A percentile compares a stretch with the other conserved stretches of the same genome.
Evolutionary conservation across 2,888 invertebrate species (phyloP).

Genomic region (Hedychridium roseum): DNA sequence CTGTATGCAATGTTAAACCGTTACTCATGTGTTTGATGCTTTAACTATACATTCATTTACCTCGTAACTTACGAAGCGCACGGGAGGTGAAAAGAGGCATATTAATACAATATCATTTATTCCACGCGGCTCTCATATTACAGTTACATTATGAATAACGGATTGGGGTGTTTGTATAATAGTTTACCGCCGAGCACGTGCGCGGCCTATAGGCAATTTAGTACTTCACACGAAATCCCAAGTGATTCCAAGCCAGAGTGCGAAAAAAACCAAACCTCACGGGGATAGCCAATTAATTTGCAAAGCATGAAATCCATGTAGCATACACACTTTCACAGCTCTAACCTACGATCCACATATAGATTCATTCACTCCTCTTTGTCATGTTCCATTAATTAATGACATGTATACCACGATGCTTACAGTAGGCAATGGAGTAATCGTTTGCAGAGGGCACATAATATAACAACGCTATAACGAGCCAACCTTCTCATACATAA

Average conservation of each 20-base stretch:
- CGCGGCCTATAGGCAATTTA: constrained; percentile 11
- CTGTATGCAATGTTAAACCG: no score
- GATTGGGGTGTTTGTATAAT: constrained; percentile 16
- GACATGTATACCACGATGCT: constrained; percentile 18
- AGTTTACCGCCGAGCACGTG: constrained; percentile 15
- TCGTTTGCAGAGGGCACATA: constrained; percentile 34
- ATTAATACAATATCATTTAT: constrained; percentile 53
- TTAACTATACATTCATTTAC: no score
- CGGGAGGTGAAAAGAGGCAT: constrained; percentile 28
- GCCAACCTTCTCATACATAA: constrained; percentile 21
- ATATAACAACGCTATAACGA: constrained; percentile 41
- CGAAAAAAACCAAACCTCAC: constrained; percentile 26
- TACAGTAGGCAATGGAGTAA: constrained; percentile 32
- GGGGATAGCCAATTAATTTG: constrained; percentile 16
- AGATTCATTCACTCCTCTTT: constrained; percentile 11
- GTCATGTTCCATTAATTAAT: constrained; percentile 13
- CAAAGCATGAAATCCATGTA: constrained; percentile 16
- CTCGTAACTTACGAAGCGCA: constrained; percentile 3
- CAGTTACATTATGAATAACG: constrained; percentile 34
- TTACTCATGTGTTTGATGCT: no score
- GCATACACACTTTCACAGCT: constrained; percentile 13
- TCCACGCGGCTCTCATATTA: constrained; percentile 45
- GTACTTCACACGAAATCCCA: constrained; percentile 25
- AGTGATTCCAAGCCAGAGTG: constrained; percentile 28
- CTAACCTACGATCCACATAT: constrained; percentile 9